Percentiles rank a stretch among this genome's conserved stretches.
phyloP scores from a whole-genome alignment of 2,888 invertebrate species.

The Arctia plantaginis region DNA sequence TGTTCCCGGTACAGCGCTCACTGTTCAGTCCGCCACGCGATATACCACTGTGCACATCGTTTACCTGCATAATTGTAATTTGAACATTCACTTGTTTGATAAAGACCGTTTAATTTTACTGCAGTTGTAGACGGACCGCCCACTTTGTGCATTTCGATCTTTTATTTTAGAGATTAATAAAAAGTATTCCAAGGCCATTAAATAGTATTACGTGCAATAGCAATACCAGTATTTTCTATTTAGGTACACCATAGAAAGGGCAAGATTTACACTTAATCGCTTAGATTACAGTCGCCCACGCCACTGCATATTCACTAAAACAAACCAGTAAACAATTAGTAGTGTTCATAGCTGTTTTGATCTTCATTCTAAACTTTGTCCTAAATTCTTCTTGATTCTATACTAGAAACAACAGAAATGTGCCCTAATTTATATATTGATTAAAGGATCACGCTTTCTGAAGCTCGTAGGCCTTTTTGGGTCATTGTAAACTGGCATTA shows the following conservation, averaged over 20 bases:
- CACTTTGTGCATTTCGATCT: constrained; percentile 8
- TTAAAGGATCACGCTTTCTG: too few relatives aligned
- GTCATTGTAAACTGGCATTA: not conserved
- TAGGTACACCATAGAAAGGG: too few relatives aligned
- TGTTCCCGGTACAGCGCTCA: constrained; percentile 57
- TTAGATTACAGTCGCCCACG: too few relatives aligned
- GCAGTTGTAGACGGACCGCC: constrained; percentile 24
- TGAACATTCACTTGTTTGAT: constrained; percentile 36
- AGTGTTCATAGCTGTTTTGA: constrained; percentile 25
- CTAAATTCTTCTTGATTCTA: not conserved
- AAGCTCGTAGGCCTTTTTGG: not conserved
- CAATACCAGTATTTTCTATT: too few relatives aligned
- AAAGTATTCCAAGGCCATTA: not conserved
- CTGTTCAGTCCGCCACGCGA: constrained; percentile 27
- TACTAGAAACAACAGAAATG: not conserved
- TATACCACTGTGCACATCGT: constrained; percentile 32
- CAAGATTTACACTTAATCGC: too few relatives aligned
- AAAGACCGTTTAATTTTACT: constrained; percentile 34
- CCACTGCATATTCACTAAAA: too few relatives aligned
- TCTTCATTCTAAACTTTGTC: not conserved
- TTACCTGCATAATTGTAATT: constrained; percentile 46
- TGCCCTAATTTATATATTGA: not conserved
- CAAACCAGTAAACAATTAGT: constrained; percentile 16
- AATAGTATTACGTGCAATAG: too few relatives aligned
- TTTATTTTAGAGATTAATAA: not conserved